Evolutionary conservation across 2,888 invertebrate species (phyloP), one percentile per base, ranked within the genome.

Genomic region (Drosophila algonquin): DNA sequence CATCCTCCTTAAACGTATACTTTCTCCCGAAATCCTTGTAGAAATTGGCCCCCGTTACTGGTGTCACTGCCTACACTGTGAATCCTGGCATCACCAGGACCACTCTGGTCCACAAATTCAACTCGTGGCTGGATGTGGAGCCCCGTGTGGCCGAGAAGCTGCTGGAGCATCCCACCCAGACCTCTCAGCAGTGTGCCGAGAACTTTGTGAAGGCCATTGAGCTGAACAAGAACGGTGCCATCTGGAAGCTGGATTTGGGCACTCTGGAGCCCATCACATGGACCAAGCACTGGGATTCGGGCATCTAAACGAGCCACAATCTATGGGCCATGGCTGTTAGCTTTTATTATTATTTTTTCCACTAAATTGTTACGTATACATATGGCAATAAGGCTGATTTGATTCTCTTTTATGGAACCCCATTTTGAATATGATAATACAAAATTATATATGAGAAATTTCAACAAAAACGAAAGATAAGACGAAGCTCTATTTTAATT

Each of bases 241-340:
- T 91, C 63, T 92, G 91, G 91, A 90, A 90, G 53, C 60, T 89
- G 57, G 91, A 92, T 57, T 53, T 89, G 53, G 91, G 89, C 3
- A 76, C 79, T 35, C 51, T 90, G 47, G 79, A 89, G 8, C 55
- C 80, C 44, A 76, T 90, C 16, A 57, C 76, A 14, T 84, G 86
- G 75, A 72, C 73, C 21, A 69, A 71, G 48, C 90, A 90, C 77
- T 91, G 90, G 90, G 85, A 82, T 44, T 85, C 87, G 3, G 55
- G 67, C 51, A 81, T 87, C 68, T 86, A 78, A 81, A 30, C 10
- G 44, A 18, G 3, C 16, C 2, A 16, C 3, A 18, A 45, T 24
- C 18, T 21, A 32, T 12, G 35, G 35, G 21, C 53, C 44, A 32
- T 70, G 72, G 73, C 62, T 72, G 40, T 51, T 55, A 70, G 57